Base-by-base conservation (phyloP, 2,113 vertebrate species). In the Trochalopteron elliotii region DNA sequence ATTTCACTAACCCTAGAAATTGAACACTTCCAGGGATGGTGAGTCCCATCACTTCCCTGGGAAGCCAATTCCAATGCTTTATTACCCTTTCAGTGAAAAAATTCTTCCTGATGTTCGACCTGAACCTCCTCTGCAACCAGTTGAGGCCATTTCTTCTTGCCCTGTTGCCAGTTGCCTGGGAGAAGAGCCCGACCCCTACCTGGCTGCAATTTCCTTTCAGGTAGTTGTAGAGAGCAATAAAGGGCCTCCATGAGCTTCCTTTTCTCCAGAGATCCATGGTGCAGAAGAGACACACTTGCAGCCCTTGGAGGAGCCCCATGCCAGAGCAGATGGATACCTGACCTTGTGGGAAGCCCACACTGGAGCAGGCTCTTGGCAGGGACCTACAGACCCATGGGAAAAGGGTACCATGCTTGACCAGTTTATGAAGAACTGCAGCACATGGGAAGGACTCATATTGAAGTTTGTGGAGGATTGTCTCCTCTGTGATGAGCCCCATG, bases 361-460 rank as follows among this genome's bases (percentile, higher is more conserved):
- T n/a, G n/a, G 33, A 47, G 47, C 15, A 69, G 47, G 47, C 23
- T 61, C 18, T 68, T 61, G 56, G 11, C 33, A 55, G n/a, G 13
- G 56, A 45, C 37, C 9, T 31, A 13, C 33, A 50, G 53, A 21
- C 19, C 20, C 0, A 0, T 45, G n/a, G 28, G 8, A 40, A 45
- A 47, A 55, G 23, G 2, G 10, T 47, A 20, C 47, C 33, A 22
- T n/a, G 12, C 24, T n/a, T 33, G 28, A n/a, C 15, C n/a, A 79
- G 16, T 40, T 47, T 1, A 0, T 63, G 40, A 47, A 55, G 47
- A 61, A 9, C 49, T 70, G 47, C 49, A 63, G 39, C 28, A 28
- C 7, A 5, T 45, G 39, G 27, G 33, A 45, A 28, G 12, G 23
- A 53, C 12, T 78, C 28, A 24, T 13, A 8, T 9, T 61, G 74